Evolutionary conservation across 2,888 invertebrate genomes (phyloP).

Genomic region (Sinhomidia bicolor): DNA sequence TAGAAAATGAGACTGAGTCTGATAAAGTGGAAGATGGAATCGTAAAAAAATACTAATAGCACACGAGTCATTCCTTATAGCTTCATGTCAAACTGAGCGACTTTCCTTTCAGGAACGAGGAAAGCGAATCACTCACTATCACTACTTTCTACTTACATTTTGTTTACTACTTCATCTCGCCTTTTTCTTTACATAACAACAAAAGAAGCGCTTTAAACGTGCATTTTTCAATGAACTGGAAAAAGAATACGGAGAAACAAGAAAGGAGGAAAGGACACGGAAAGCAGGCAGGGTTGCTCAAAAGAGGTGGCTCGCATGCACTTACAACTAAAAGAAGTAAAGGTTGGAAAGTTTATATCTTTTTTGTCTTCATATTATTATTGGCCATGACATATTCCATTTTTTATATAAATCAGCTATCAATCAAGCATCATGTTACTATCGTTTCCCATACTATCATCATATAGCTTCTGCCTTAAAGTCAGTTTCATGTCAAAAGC

Average conservation of each 20-base stretch:
- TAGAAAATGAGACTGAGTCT: constrained; percentile 35
- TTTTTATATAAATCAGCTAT: constrained; percentile 20
- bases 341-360: background rate
- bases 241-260: background rate
- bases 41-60: constrained; percentile 58
- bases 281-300: background rate
- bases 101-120: constrained; percentile 29
- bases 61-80: constrained; percentile 60
- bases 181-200: constrained; percentile 4
- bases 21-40: constrained; percentile 39
- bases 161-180: constrained; percentile 41
- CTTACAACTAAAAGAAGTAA: background rate
- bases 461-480: background rate
- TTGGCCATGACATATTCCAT: constrained; percentile 29
- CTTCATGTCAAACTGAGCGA: constrained; percentile 52
- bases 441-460: background rate
- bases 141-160: constrained; percentile 31
- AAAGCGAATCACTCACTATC: constrained; percentile 35
- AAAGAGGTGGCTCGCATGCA: background rate
- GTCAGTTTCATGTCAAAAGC: background rate
- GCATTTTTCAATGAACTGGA: background rate
- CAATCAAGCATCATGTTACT: constrained; percentile 38
- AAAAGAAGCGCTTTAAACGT: constrained; percentile 24
- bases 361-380: background rate
- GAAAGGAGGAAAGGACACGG: background rate